phyloP scores from a whole-genome alignment of 2,113 vertebrate species.

The Sylvilagus bachmani region DNA sequence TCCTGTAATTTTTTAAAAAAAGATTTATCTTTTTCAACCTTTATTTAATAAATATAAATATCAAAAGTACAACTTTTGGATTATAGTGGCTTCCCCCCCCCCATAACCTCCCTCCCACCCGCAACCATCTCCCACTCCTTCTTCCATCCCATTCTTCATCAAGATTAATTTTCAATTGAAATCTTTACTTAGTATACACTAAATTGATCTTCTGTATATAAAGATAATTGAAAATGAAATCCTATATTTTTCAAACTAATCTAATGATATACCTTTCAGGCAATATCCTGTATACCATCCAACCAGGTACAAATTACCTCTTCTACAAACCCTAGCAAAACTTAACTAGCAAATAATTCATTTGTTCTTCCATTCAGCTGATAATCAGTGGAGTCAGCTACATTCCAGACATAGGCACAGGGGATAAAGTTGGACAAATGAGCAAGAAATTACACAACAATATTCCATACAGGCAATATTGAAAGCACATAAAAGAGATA shows the following conservation, averaged over 20 bases:
- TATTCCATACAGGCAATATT: background rate
- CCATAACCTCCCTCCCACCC: too few species aligned
- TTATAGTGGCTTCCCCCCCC: too few species aligned
- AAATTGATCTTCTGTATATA: too few species aligned
- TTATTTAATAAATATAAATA: too few species aligned
- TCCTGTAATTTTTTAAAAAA: background rate
- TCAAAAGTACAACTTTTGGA: too few species aligned
- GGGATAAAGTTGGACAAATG: background rate
- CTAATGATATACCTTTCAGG: conserved; percentile 25
- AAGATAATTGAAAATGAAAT: background rate
- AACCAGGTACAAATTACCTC: conserved; percentile 25
- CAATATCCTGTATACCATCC: background rate
- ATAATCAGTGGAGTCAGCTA: background rate
- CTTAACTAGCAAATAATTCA: background rate
- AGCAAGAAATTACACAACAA: conserved; percentile 3
- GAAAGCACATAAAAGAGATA: background rate
- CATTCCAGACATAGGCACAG: background rate
- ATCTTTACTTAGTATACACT: too few species aligned
- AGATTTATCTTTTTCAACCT: too few species aligned
- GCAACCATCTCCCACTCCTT: too few species aligned
- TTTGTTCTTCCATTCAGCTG: background rate
- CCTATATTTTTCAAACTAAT: conserved; percentile 46
- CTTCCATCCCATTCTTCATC: too few species aligned
- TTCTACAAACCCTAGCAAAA: conserved; percentile 46
- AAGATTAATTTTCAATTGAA: too few species aligned